These are phyloP conservation scores for Whitmania pigra DNA, from an alignment of 1,140 invertebrate species.

Conservation along the genomic window DNA sequence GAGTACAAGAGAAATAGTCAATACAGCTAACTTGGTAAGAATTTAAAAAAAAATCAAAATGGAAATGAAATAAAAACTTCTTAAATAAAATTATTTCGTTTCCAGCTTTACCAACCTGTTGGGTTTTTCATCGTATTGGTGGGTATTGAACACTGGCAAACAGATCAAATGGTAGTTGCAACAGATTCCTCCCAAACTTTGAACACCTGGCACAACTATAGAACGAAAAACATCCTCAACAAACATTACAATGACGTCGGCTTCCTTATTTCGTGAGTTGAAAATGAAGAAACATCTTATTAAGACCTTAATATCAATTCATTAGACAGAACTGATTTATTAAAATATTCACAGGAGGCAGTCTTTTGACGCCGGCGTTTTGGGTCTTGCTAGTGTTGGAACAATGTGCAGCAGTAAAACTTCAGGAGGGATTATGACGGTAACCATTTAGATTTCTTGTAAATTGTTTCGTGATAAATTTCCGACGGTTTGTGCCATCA, in stretches of 20 bases:
- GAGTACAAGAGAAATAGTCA: constrained; percentile 7
- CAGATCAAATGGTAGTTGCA: constrained; percentile 66
- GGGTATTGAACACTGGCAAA: constrained; percentile 81
- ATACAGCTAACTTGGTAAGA: not conserved
- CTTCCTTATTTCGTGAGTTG: constrained; percentile 70
- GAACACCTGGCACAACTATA: constrained; percentile 74
- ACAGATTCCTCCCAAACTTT: constrained; percentile 72
- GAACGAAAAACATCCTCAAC: constrained; percentile 60
- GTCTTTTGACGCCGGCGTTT: constrained; percentile 72
- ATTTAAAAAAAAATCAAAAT: not conserved
- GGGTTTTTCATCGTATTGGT: constrained; percentile 89
- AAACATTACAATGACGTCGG: constrained; percentile 90
- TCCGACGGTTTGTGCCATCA: too few species aligned
- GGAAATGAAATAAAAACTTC: too few species aligned
- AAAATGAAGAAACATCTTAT: too few species aligned
- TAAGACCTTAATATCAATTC: too few species aligned
- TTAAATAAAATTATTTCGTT: too few species aligned
- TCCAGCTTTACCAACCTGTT: constrained; percentile 70
- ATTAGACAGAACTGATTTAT: too few species aligned
- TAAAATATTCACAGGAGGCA: constrained; percentile 52
- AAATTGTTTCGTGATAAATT: too few species aligned
- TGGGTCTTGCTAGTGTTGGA: constrained; percentile 91
- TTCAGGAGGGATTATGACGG: constrained; percentile 85
- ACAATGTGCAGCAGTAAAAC: constrained; percentile 93
- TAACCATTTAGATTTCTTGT: constrained; percentile 24